Percentiles rank a stretch among this genome's conserved stretches.
Evolutionary conservation across 2,113 vertebrate species (phyloP).

Genomic region (Antidorcas marsupialis): DNA sequence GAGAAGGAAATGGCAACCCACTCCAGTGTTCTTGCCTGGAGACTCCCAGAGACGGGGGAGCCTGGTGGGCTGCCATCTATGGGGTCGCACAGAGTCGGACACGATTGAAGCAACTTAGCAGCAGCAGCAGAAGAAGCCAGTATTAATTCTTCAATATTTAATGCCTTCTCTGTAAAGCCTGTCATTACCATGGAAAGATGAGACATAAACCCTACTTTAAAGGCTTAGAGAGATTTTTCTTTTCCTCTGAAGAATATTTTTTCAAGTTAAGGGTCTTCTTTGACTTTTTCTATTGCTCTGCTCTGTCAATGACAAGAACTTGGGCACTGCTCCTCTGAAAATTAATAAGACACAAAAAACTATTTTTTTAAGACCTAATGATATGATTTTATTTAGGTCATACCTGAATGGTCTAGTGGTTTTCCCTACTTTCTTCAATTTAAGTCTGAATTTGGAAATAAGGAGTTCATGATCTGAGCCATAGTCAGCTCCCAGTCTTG

Average conservation of each 20-base stretch:
- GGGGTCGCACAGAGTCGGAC: no score
- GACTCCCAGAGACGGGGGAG: accelerated
- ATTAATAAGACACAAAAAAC: not conserved
- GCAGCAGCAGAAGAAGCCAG: not conserved
- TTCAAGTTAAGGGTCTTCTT: not conserved
- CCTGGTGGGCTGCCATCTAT: no score
- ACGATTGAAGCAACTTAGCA: no score
- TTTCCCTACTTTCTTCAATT: not conserved
- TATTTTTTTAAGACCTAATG: not conserved
- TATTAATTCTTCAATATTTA: not conserved
- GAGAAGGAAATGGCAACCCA: no score
- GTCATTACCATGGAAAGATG: not conserved
- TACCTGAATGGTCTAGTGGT: not conserved
- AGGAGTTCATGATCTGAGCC: not conserved
- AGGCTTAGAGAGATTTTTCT: not conserved
- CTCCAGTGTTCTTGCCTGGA: no score
- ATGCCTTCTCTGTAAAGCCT: not conserved
- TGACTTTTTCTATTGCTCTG: not conserved
- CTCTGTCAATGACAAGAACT: not conserved
- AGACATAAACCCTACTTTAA: not conserved
- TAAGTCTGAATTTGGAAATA: not conserved
- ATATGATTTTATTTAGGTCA: not conserved
- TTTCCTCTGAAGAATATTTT: no score
- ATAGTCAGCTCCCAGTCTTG: not conserved
- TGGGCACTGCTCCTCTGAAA: not conserved